Evolutionary conservation across 2,113 vertebrate species (phyloP).

Genomic region (Coracopsis vasa): DNA sequence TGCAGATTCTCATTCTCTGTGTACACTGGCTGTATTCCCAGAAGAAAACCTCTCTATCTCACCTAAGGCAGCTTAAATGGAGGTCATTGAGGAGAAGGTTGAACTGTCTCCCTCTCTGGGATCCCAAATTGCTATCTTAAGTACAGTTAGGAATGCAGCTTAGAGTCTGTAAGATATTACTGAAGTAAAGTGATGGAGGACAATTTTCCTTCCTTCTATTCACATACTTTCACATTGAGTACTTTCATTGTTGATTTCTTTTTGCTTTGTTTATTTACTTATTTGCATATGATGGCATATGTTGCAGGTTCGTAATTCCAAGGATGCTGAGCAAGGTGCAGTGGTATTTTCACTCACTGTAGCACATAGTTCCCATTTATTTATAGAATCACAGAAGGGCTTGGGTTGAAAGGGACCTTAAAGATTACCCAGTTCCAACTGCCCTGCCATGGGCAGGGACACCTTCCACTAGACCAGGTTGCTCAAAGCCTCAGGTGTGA

Average conservation of each 20-base stretch:
- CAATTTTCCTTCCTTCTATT: neutral
- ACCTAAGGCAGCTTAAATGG: conserved; percentile 8
- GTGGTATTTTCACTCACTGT: neutral
- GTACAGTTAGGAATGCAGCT: neutral
- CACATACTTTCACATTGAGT: neutral
- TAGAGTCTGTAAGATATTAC: neutral
- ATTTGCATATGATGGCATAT: neutral
- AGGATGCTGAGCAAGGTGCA: neutral
- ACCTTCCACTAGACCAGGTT: neutral
- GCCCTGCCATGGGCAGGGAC: neutral
- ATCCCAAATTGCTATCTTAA: neutral
- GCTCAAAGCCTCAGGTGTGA: neutral
- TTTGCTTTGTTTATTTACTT: neutral
- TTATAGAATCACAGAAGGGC: neutral
- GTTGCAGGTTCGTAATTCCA: neutral
- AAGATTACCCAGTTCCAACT: neutral
- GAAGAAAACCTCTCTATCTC: conserved; percentile 2
- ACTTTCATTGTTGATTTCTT: neutral
- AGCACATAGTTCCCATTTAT: neutral
- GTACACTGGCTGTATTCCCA: conserved; percentile 1
- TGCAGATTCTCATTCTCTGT: neutral
- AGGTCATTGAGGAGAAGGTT: neutral
- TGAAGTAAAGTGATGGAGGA: neutral
- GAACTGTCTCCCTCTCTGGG: neutral
- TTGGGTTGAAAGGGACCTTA: neutral